Conservation (phyloP, 1,140 invertebrate species). For the Drosophila virilis region DNA sequence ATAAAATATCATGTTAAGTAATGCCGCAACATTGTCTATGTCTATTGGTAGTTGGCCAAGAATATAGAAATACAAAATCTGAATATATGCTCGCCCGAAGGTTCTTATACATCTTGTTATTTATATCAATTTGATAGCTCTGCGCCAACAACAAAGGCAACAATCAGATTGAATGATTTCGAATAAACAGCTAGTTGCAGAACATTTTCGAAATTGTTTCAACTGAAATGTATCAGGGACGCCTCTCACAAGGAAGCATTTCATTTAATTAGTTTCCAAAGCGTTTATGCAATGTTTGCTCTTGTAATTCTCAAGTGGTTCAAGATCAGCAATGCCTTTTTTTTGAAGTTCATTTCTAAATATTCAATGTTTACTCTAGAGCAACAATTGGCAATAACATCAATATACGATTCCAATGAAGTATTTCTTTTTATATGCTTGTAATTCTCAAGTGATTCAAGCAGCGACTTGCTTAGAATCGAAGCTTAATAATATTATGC, state of each 20-base stretch:
- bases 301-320: not conserved
- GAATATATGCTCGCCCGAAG: constrained; percentile 15
- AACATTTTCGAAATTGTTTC: not conserved
- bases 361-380: too few species aligned
- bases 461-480: too few species aligned
- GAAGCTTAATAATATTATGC: too few species aligned
- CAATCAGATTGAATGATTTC: constrained; percentile 19
- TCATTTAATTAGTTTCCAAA: not conserved
- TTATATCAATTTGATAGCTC: constrained; percentile 16
- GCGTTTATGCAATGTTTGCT: not conserved
- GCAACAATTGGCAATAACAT: too few species aligned
- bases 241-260: not conserved
- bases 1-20: constrained; percentile 75
- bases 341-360: too few species aligned
- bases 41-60: constrained; percentile 71
- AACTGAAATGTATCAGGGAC: not conserved
- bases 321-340: too few species aligned
- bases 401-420: too few species aligned
- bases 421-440: too few species aligned
- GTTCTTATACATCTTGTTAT: constrained; percentile 24
- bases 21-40: constrained; percentile 63
- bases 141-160: constrained; percentile 10
- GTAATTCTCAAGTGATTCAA: too few species aligned
- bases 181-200: not conserved
- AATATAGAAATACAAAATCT: constrained; percentile 23